Percentiles rank a stretch among this genome's conserved stretches.
These are phyloP conservation scores for Iguana delicatissima DNA, from an alignment of 2,797 vertebrate species.

Conservation along the genomic window DNA sequence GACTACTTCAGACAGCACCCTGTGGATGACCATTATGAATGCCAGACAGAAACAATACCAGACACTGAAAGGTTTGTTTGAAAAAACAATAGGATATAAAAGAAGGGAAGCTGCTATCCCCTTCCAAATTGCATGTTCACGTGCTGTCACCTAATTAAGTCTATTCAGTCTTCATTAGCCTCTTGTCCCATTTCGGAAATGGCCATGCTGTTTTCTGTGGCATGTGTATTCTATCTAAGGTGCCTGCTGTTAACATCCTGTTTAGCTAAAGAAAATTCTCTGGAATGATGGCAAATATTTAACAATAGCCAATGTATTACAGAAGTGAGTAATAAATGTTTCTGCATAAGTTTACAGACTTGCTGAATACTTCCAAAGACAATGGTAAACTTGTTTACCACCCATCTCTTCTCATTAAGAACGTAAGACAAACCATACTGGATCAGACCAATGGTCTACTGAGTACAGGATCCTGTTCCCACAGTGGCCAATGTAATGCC, in stretches of 20 bases:
- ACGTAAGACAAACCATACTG: not conserved
- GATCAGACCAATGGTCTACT: not conserved
- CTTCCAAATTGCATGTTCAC: conserved; percentile 42
- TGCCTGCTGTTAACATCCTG: conserved; percentile 52
- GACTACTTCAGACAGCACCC: conserved; percentile 32
- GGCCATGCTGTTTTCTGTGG: conserved; percentile 42
- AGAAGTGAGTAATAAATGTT: conserved; percentile 23
- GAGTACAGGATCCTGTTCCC: not conserved
- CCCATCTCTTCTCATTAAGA: conserved; percentile 11
- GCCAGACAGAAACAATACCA: conserved; percentile 35
- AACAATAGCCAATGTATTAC: conserved; percentile 22
- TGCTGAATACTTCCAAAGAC: not conserved
- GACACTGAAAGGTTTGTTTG: conserved; percentile 50
- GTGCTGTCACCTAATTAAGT: conserved; percentile 41
- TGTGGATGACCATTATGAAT: conserved; percentile 37
- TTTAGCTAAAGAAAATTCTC: conserved; percentile 42
- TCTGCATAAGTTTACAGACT: conserved; percentile 1
- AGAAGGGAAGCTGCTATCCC: conserved; percentile 41
- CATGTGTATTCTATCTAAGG: conserved; percentile 48
- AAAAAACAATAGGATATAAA: conserved; percentile 56
- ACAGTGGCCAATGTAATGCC: not conserved
- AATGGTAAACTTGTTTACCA: not conserved
- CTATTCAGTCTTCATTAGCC: conserved; percentile 38
- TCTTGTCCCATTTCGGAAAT: conserved; percentile 28
- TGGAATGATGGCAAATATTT: conserved; percentile 46